Base-by-base conservation (phyloP, 2,888 invertebrate genomes). In the Acrocyrtus sp. region DNA sequence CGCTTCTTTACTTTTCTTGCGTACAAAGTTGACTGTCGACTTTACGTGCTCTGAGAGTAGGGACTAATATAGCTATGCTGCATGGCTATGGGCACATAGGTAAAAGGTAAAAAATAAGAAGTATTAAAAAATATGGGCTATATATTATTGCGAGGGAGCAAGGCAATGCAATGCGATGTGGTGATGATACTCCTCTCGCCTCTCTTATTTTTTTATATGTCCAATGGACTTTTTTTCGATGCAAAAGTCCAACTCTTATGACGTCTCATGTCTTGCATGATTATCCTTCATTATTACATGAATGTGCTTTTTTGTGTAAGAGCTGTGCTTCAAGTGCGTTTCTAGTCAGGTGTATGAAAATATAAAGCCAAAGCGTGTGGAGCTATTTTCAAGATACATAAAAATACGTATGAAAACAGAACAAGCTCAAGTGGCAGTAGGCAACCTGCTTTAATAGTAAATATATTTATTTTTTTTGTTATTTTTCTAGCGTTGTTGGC, bases 231-330 rank as follows among this genome's bases (percentile, higher is more conserved):
- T 5, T 5, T 34, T 5, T 34, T 34, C 6, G 5, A 12, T 12
- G 34, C 34, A 34, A 12, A 34, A 34, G 34, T 12, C 34, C 34
- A 34, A 8, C 34, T 34, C 12, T 34, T 34, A 34, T 12, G 34
- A 34, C 34, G n/a, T n/a, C n/a, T n/a, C n/a, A n/a, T 34, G 34
- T 34, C 34, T 34, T 34, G 34, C 34, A 34, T 56, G 39, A 56
- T 56, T 56, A 56, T 19, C 54, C 39, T 39, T 56, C 41, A 39
- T 34, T 56, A 56, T 34, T 34, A 34, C 34, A 12, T 12, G 6
- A 34, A 34, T 34, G 6, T 34, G 12, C 34, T 34, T 34, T 34
- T 34, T 34, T 34, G n/a, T n/a, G n/a, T n/a, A n/a, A n/a, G n/a
- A n/a, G n/a, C n/a, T n/a, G n/a, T n/a, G n/a, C n/a, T n/a, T n/a